Base-by-base conservation (phyloP, 2,113 vertebrate species). In the Melanerpes aurifrons region DNA sequence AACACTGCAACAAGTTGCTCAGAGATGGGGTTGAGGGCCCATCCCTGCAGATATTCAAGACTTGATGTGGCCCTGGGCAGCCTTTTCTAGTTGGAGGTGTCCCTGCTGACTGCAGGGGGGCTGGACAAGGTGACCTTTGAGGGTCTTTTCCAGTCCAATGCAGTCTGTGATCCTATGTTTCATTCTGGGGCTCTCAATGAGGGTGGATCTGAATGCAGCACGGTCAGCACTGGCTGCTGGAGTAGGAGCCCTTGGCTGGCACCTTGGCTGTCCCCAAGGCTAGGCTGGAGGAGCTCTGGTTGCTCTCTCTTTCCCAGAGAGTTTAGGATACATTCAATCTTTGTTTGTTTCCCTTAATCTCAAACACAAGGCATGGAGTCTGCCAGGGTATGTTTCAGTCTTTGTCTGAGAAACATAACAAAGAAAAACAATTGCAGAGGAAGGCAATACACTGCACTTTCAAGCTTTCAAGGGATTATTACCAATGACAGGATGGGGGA, bases 381-480 rank as follows among this genome's bases (percentile, higher is more conserved):
- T 91, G 77, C 76, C 82, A 93, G 85, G 53, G 80, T n/a, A 5
- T 92, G 92, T 92, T 96, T 93, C 72, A 73, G 74, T 94, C 85
- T 90, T 90, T 94, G 78, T 69, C 79, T 93, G 80, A 89, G 91
- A 74, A 90, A 90, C 66, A 22, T 26, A 89, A 90, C 73, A 83
- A 89, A 93, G 86, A 64, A 74, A 94, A 96, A 96, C 96, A 96
- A 94, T 92, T 64, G 91, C 82, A 76, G 68, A 78, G 50, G 91
- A 61, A 91, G 68, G 82, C 86, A 84, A 73, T 7, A 47, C 84
- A 62, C 95, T 92, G 85, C 79, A 86, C 76, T 89, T 79, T 14
- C 91, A 61, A n/a, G 87, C 95, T 95, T 95, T 85, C 91, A 93
- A 82, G 74, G 74, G 89, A 93, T 94, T 96, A 96, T 95, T 96